These are phyloP conservation scores for Rhopilema esculentum DNA, from an alignment of 30 jellyfish, hydroid and myxozoan genomes.

Conservation along the genomic window DNA sequence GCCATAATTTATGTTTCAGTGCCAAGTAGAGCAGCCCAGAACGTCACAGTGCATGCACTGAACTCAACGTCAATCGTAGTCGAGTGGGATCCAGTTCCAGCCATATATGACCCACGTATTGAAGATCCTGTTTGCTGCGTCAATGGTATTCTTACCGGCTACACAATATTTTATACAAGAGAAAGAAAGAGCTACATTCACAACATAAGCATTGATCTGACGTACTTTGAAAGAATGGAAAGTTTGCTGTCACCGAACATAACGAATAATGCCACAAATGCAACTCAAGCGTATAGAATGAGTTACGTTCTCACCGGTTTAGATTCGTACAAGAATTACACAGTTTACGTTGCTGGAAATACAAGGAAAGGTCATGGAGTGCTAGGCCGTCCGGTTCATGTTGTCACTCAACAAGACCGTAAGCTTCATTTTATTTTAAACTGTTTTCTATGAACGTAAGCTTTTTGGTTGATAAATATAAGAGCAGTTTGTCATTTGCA, in stretches of 20 bases:
- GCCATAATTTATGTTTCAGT: slow-evolving; percentile 6
- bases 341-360: slow-evolving; percentile 66
- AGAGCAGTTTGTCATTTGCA: not conserved
- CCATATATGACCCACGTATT: slow-evolving; percentile 44
- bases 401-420: slow-evolving; percentile 52
- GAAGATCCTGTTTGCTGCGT: slow-evolving; percentile 61
- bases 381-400: slow-evolving; percentile 31
- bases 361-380: slow-evolving; percentile 67
- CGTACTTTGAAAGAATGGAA: slow-evolving; percentile 23
- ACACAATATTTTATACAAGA: slow-evolving; percentile 60
- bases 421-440: not conserved
- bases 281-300: not conserved
- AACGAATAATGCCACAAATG: slow-evolving; percentile 6
- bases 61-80: slow-evolving; percentile 42
- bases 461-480: not conserved
- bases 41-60: slow-evolving; percentile 25
- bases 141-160: slow-evolving; percentile 61
- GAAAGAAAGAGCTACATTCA: slow-evolving; percentile 8
- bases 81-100: slow-evolving; percentile 52
- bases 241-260: not conserved
- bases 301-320: slow-evolving; percentile 35
- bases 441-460: not conserved
- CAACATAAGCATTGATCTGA: slow-evolving; percentile 27
- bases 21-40: slow-evolving; percentile 57
- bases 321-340: slow-evolving; percentile 35